Evolutionary conservation across 2,888 invertebrate genomes (phyloP), one percentile per base, ranked within the genome.

Genomic region (Trissonchulus sp.): DNA sequence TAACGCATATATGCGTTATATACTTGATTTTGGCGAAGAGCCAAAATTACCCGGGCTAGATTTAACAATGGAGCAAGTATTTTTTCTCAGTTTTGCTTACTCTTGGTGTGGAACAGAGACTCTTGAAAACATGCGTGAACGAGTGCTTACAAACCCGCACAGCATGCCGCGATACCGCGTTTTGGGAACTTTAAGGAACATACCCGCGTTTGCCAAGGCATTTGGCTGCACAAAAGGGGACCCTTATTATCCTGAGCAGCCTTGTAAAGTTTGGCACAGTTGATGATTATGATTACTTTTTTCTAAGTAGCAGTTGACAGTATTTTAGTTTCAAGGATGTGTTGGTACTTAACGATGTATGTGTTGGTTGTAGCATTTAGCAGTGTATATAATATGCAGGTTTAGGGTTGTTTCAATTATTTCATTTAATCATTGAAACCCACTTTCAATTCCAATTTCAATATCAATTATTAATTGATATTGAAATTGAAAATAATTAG

Each of bases 61-160:
- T 8, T 69, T 8, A 18, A 33, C 69, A 3, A 69, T 33, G 31
- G 69, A 69, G 8, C 69, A 69, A 34, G 18, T 69, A 8, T 69
- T 33, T n/a, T 69, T 69, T n/a, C 69, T 69, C 31, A 69, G 69
- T 69, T 69, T 28, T 34, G 69, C 28, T 15, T 18, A 33, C 8
- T 30, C 35, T 8, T 33, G 31, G 69, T 69, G 69, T n/a, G 35
- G 18, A 3, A 34, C 2, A 8, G 33, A 30, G 31, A 33, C 69
- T 30, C 31, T 3, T 34, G 69, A 3, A 8, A 31, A 15, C 3
- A 3, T 69, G 8, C 33, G 18, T 3, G 3, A 30, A 34, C 69
- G 31, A 69, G 18, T 69, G 31, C 15, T 33, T 2, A 30, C 35
- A 18, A n/a, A 69, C 35, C 15, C 23, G 31, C 69, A 69, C 69